Evolutionary conservation across 2,888 invertebrate genomes (phyloP), one percentile per base, ranked within the genome.

Genomic region (Caenorhabditis plicata): DNA sequence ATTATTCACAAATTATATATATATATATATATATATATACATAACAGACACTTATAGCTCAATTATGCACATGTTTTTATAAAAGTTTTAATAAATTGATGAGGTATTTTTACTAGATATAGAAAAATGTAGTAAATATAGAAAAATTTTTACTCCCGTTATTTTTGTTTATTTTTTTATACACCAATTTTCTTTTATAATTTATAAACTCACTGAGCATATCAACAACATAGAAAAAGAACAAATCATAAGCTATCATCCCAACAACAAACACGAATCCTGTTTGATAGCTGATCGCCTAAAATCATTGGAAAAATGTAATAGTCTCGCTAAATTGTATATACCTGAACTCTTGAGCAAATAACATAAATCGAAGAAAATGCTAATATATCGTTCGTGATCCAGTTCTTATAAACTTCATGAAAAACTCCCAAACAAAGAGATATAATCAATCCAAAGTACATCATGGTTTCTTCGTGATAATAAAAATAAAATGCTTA

Each of bases 401-500:
- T 40, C 70, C 72, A 72, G 35, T 64, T 61, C 11, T 64, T 65
- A 20, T 45, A 27, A 7, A 52, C 43, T 38, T 71, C 68, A 36
- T 67, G 71, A 20, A 63, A 40, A 19, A 67, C 19, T n/a, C 72
- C 72, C 23, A 68, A 68, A 0, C 39, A 19, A n/a, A 70, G 40
- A 2, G 72, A 53, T 1, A 55, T 35, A 20, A 60, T 23, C 5
- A 70, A 40, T 0, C 70, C 66, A 0, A 61, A 46, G 31, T 66
- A 68, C 43, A 49, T 58, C 57, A 70, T 64, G n/a, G 64, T 48
- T 33, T 65, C 64, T 41, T 65, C 72, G 40, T 72, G 70, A 36
- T 69, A 68, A 31, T 72, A 72, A 49, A 72, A 66, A 44, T 65
- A 64, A 41, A 64, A 68, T 9, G 70, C 71, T 71, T 41, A 27